phyloP scores from a whole-genome alignment of 1,140 invertebrate genomes.

The Aporrectodea caliginosa region DNA sequence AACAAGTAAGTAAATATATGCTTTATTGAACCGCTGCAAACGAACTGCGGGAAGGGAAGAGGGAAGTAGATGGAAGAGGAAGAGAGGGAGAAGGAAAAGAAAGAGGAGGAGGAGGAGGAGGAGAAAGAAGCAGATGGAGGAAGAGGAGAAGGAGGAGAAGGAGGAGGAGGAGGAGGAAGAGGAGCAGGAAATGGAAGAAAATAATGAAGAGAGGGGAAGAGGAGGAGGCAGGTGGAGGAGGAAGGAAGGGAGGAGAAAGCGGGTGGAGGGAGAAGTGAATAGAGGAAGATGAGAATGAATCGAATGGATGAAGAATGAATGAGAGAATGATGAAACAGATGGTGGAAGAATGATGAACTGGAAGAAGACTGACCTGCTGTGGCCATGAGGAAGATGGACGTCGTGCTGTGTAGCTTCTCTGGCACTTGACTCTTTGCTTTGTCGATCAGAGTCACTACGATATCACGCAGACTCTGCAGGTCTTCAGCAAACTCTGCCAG shows the following conservation, averaged over 20 bases:
- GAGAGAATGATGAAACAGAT: neutral
- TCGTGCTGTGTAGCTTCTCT: constrained; percentile 33
- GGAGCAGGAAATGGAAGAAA: neutral
- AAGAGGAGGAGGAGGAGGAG: neutral
- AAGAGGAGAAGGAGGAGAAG: neutral
- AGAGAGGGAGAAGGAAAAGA: neutral
- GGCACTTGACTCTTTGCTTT: constrained; percentile 46
- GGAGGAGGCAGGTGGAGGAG: neutral
- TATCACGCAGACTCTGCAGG: neutral
- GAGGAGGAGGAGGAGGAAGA: neutral
- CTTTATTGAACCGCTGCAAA: too few species aligned
- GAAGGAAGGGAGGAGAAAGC: neutral
- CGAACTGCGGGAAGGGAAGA: too few species aligned
- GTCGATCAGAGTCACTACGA: constrained; percentile 36
- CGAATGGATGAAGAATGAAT: neutral
- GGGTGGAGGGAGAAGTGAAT: neutral
- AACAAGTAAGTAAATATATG: too few species aligned
- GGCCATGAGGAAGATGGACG: constrained; percentile 57
- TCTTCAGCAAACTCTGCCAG: neutral
- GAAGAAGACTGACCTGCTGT: constrained; percentile 56
- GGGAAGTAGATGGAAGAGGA: neutral
- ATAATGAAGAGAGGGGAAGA: neutral
- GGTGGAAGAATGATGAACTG: neutral
- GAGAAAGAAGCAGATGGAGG: neutral
- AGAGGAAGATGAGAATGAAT: too few species aligned